A percentile compares a stretch with the other conserved stretches of the same genome.
Evolutionary conservation across 2,888 invertebrate species (phyloP).

Genomic region (Acrobeloides nanus): DNA sequence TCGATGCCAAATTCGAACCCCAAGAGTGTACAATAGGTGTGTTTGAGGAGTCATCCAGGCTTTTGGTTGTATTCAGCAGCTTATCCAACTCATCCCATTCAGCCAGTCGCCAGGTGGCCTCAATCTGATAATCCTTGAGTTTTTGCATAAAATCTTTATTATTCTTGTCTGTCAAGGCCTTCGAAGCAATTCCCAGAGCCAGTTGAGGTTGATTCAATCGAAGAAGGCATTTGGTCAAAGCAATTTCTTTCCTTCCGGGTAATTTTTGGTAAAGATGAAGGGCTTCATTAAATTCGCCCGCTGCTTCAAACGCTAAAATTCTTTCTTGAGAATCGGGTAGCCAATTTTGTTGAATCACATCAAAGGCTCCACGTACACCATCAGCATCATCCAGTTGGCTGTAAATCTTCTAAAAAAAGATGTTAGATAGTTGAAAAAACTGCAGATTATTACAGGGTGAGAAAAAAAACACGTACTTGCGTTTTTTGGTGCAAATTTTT

Average conservation of each 20-base stretch:
- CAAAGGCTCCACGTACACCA: conserved; percentile 72
- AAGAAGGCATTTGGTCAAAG: not conserved
- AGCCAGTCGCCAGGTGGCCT: conserved; percentile 5
- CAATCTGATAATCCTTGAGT: conserved; percentile 4
- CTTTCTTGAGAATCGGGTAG: conserved; percentile 74
- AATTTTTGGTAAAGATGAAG: conserved; percentile 13
- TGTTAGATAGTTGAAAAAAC: too few relatives aligned
- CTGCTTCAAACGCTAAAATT: conserved; percentile 63
- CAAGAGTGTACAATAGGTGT: too few relatives aligned
- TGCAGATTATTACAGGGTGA: too few relatives aligned
- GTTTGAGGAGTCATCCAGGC: too few relatives aligned
- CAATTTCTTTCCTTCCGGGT: not conserved
- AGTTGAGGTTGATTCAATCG: not conserved
- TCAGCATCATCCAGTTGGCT: conserved; percentile 81
- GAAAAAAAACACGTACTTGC: too few relatives aligned
- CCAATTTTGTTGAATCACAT: conserved; percentile 53
- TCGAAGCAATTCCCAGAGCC: not conserved
- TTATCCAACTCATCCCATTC: conserved; percentile 1
- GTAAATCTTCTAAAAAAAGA: conserved; percentile 66
- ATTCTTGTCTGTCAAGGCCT: not conserved
- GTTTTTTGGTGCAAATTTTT: too few relatives aligned
- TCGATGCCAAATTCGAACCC: not conserved
- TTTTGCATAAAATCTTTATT: not conserved
- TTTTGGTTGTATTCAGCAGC: not conserved
- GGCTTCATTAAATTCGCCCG: conserved; percentile 15